Base-by-base conservation (phyloP, 23 tunicate species). In the Clavelina lepadiformis region DNA sequence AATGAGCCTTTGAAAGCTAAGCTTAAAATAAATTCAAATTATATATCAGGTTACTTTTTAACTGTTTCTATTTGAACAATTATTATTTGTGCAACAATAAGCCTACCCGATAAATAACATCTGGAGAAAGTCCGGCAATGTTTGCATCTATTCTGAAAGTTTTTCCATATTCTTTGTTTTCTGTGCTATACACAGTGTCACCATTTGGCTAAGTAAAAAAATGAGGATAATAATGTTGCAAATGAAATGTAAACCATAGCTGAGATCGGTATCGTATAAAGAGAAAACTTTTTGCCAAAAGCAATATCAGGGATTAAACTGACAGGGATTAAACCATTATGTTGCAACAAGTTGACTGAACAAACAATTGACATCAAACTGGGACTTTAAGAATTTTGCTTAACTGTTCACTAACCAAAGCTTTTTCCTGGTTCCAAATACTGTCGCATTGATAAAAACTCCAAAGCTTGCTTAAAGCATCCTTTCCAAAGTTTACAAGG, bases 161-260 rank as follows among this genome's bases (percentile, higher is more conserved):
- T 64, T 89, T 89, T 69, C 97, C 97, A 55, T 75, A 81, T 22
- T 71, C 70, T 6, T 73, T 65, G 5, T 37, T 44, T 31, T 81
- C 82, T 19, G 61, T 61, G 22, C 83, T 89, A 80, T 69, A 89
- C 54, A 89, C 86, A 21, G 46, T 44, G 54, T 89, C 97, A 2
- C 83, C 89, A 38, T 75, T 71, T 2, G 64, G 35, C 97, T 89
- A n/a, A n/a, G n/a, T n/a, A n/a, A n/a, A n/a, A n/a, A n/a, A n/a
- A n/a, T n/a, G n/a, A n/a, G n/a, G n/a, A n/a, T n/a, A n/a, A n/a
- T n/a, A n/a, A n/a, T n/a, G n/a, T n/a, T n/a, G n/a, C n/a, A n/a
- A n/a, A n/a, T n/a, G n/a, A n/a, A n/a, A n/a, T n/a, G n/a, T n/a
- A n/a, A n/a, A n/a, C n/a, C n/a, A n/a, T n/a, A n/a, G n/a, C n/a